These are phyloP conservation scores for Sebastes oblongus DNA, from an alignment of 2,797 vertebrate species.

Conservation along the genomic window DNA sequence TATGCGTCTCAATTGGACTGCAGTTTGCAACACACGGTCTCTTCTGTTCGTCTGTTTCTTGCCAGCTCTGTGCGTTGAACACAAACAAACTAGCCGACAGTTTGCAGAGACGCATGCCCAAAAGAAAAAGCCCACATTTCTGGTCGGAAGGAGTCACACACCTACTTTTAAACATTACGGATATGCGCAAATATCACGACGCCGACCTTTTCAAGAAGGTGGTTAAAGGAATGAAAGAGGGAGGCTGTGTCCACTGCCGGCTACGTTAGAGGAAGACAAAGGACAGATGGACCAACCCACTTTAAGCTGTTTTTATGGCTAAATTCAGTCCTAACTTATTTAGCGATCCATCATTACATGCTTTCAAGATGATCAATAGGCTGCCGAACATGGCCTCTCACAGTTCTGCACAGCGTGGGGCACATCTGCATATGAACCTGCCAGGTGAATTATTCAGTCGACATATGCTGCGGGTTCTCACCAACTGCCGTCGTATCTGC, in stretches of 20 bases:
- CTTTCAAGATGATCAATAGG: background rate
- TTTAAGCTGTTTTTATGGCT: background rate
- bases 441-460: slow-evolving; percentile 47
- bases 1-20: too few relatives aligned
- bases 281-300: background rate
- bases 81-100: background rate
- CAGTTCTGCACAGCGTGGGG: background rate
- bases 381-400: background rate
- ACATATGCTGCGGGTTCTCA: slow-evolving; percentile 32
- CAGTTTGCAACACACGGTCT: too few relatives aligned
- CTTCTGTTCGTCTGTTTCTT: too few relatives aligned
- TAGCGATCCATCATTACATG: background rate
- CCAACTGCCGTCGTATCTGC: slow-evolving; percentile 5
- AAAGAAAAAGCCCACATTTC: background rate
- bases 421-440: slow-evolving; percentile 25
- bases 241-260: background rate
- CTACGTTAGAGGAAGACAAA: background rate
- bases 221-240: background rate
- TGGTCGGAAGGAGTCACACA: rapidly evolving
- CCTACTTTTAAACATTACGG: too few relatives aligned
- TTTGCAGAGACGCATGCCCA: background rate
- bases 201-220: background rate
- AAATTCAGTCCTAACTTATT: background rate
- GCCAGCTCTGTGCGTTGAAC: too few relatives aligned
- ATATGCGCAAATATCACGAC: background rate